These are phyloP conservation scores for Tromatobia lineatoria DNA, from an alignment of 2,888 invertebrate species.

Conservation along the genomic window DNA sequence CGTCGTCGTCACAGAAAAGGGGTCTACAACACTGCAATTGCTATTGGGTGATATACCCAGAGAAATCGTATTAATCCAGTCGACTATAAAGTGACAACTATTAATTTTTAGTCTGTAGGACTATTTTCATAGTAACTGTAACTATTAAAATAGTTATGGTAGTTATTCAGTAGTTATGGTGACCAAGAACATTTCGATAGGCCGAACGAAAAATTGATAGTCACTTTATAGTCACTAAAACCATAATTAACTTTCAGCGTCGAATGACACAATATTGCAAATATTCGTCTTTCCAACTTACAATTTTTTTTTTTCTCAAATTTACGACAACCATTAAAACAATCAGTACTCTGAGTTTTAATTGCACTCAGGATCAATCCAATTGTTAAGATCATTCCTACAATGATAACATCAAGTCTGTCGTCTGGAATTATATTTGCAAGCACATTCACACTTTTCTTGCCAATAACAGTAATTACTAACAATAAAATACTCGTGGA, in stretches of 20 bases:
- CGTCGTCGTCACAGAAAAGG: conserved; percentile 64
- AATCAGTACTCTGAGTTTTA: conserved; percentile 8
- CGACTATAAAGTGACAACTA: too few species aligned
- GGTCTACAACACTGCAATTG: conserved; percentile 18
- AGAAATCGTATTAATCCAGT: too few species aligned
- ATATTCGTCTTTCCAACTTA: background rate
- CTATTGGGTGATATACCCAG: too few species aligned
- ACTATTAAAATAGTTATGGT: too few species aligned
- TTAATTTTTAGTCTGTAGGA: too few species aligned
- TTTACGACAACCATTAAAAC: conserved; percentile 42
- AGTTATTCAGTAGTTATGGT: too few species aligned
- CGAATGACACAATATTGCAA: conserved; percentile 18
- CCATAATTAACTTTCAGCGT: too few species aligned
- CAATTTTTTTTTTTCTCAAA: background rate
- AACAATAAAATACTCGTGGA: background rate
- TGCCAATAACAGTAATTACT: background rate
- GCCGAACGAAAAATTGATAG: too few species aligned
- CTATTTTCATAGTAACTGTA: too few species aligned
- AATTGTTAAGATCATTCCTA: background rate
- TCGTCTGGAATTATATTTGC: background rate
- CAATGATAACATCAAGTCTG: background rate
- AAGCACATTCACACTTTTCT: background rate
- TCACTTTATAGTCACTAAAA: too few species aligned
- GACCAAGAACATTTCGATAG: too few species aligned
- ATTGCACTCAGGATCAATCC: background rate